Percentiles rank a stretch among this genome's conserved stretches.
Conservation (phyloP, 2,113 vertebrate species). For the Vulpes ferrilata region DNA sequence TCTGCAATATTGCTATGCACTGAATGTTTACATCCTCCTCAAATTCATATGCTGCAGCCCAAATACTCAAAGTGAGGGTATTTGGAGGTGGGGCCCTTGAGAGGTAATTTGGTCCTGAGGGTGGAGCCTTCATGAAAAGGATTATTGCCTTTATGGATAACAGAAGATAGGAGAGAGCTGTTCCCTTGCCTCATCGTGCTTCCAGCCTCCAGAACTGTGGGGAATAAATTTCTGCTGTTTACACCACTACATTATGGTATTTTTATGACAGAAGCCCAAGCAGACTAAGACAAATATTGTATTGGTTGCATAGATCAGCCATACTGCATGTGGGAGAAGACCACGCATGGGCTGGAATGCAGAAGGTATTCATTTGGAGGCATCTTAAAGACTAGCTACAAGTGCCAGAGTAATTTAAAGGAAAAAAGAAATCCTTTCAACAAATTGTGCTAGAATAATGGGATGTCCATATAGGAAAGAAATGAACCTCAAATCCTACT, state of each 20-base stretch:
- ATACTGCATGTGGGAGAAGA: background rate
- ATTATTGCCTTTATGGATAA: background rate
- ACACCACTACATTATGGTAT: background rate
- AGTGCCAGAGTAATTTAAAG: background rate
- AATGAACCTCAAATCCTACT: background rate
- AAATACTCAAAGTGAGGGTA: background rate
- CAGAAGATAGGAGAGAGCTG: background rate
- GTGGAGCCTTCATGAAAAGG: background rate
- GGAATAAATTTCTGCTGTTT: background rate
- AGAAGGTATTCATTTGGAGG: background rate
- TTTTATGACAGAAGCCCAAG: background rate
- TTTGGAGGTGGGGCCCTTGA: background rate
- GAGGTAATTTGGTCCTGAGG: background rate
- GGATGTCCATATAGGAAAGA: background rate
- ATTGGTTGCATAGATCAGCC: background rate
- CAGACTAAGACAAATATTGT: background rate
- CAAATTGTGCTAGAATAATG: background rate
- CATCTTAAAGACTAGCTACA: background rate
- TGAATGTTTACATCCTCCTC: background rate
- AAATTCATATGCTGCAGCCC: background rate
- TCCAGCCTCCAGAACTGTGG: background rate
- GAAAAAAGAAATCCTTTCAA: background rate
- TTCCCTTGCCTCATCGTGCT: background rate
- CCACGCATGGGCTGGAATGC: background rate
- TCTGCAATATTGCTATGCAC: background rate